Percentiles rank a stretch among this genome's conserved stretches.
phyloP scores from a whole-genome alignment of 2,797 vertebrate species.

The Xenops minutus region DNA sequence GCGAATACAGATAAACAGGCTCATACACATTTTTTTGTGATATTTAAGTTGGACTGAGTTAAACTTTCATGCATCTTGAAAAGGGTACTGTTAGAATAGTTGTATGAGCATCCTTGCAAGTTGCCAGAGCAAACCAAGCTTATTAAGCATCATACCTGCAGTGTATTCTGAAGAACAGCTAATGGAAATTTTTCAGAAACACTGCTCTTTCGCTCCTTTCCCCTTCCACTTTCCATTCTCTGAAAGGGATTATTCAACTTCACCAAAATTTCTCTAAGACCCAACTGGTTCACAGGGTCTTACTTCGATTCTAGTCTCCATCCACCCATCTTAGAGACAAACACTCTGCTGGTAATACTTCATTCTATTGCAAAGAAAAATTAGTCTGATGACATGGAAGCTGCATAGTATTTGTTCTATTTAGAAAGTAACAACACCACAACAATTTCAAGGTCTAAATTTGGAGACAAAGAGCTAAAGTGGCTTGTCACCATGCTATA shows the following conservation, averaged over 20 bases:
- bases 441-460: neutral
- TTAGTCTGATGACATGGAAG: neutral
- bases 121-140: neutral
- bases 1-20: neutral
- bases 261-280: neutral
- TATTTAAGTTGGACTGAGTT: neutral
- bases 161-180: neutral
- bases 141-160: neutral
- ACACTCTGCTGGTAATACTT: neutral
- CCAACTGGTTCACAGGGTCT: neutral
- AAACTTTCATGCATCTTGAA: neutral
- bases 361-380: neutral
- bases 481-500: neutral
- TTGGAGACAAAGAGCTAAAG: neutral
- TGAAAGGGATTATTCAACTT: neutral
- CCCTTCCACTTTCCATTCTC: neutral
- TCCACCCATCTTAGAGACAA: neutral
- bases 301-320: neutral
- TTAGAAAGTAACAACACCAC: neutral
- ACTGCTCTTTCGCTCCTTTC: neutral
- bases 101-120: neutral
- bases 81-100: neutral
- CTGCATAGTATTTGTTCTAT: neutral
- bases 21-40: neutral
- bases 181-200: neutral